Evolutionary conservation across 2,113 vertebrate species (phyloP).

Genomic region (Dascyllus trimaculatus): DNA sequence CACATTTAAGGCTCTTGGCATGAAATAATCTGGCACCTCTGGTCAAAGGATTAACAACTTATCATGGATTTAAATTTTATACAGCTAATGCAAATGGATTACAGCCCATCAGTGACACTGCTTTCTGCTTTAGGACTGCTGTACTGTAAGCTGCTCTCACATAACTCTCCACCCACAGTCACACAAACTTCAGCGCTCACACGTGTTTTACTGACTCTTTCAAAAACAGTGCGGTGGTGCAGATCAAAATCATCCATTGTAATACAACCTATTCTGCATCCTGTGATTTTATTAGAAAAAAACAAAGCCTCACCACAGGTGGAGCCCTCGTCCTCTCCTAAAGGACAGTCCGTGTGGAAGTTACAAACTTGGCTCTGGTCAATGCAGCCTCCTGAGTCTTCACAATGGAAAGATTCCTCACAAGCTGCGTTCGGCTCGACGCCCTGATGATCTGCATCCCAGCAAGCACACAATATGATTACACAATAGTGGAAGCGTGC

Average conservation of each 20-base stretch:
- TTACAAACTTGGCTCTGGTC: slow-evolving; percentile 87
- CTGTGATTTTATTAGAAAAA: not conserved
- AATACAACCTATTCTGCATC: not conserved
- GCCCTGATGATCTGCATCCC: slow-evolving; percentile 55
- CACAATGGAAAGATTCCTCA: slow-evolving; percentile 83
- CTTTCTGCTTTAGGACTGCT: slow-evolving; percentile 24
- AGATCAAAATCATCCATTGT: not conserved
- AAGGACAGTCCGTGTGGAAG: slow-evolving; percentile 87
- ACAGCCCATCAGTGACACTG: slow-evolving; percentile 32
- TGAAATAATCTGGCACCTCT: slow-evolving; percentile 52
- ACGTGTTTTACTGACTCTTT: slow-evolving; percentile 12
- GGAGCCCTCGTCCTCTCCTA: slow-evolving; percentile 83
- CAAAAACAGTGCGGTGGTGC: not conserved
- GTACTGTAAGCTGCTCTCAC: not conserved
- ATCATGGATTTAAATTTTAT: slow-evolving; percentile 65
- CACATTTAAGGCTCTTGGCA: not conserved
- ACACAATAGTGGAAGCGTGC: not conserved
- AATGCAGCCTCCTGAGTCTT: slow-evolving; percentile 81
- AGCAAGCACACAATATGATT: slow-evolving; percentile 33
- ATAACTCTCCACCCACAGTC: slow-evolving; percentile 6
- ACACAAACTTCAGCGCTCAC: slow-evolving; percentile 23
- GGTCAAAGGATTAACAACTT: slow-evolving; percentile 66
- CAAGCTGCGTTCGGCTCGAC: slow-evolving; percentile 52
- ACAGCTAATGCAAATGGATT: slow-evolving; percentile 61
- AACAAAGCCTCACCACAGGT: slow-evolving; percentile 86